These are phyloP conservation scores for Corvus hawaiiensis DNA, from an alignment of 2,113 vertebrate genomes.

Conservation along the genomic window DNA sequence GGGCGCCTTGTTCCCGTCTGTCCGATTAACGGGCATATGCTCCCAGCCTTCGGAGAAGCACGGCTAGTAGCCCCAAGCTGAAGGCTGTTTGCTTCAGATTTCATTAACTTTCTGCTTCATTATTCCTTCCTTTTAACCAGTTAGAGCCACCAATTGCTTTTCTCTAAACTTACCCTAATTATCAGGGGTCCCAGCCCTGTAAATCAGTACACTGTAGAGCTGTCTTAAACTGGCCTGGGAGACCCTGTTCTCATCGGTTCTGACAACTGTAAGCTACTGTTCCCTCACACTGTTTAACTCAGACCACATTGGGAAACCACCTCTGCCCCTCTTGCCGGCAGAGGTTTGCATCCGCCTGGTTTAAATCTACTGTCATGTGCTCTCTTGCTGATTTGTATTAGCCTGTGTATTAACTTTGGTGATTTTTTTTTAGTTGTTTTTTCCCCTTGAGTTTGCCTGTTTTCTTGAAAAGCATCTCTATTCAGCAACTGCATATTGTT, in stretches of 20 bases:
- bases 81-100: constrained; percentile 63
- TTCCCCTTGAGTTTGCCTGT: background rate
- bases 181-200: constrained; percentile 41
- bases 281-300: constrained; percentile 83
- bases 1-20: background rate
- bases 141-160: constrained; percentile 23
- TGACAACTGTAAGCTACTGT: constrained; percentile 87
- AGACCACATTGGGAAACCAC: constrained; percentile 77
- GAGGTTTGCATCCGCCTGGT: constrained; percentile 78
- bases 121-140: constrained; percentile 38
- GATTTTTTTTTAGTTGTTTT: background rate
- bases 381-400: constrained; percentile 72
- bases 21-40: background rate
- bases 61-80: background rate
- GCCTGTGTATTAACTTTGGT: constrained; percentile 53
- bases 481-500: constrained; percentile 30
- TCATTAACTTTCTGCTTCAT: constrained; percentile 59
- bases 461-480: constrained; percentile 31
- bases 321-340: constrained; percentile 23
- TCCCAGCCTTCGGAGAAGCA: background rate
- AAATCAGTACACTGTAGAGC: constrained; percentile 64
- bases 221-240: constrained; percentile 52
- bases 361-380: constrained; percentile 79
- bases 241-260: constrained; percentile 76
- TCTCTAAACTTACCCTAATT: constrained; percentile 62